phyloP scores from a whole-genome alignment of 1,140 invertebrate species.

The Asobara japonica region DNA sequence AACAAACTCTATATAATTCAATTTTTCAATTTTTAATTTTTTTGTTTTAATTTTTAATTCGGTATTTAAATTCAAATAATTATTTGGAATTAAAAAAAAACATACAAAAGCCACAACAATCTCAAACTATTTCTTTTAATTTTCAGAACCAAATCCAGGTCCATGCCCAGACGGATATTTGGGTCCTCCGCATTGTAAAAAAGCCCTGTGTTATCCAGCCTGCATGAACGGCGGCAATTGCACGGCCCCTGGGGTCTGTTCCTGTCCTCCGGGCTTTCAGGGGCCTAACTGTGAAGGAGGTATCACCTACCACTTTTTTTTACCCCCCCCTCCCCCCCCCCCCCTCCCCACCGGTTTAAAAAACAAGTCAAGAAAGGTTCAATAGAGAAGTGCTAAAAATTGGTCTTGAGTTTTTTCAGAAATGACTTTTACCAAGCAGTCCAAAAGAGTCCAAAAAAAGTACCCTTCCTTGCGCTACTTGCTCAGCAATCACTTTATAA shows the following conservation, averaged over 20 bases:
- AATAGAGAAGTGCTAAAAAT: too few species aligned
- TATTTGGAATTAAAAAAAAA: neutral
- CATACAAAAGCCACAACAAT: constrained; percentile 1
- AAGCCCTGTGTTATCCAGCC: constrained; percentile 89
- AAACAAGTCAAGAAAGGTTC: too few species aligned
- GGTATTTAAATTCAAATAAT: neutral
- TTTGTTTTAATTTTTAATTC: neutral
- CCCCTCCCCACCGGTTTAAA: too few species aligned
- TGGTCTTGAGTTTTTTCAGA: too few species aligned
- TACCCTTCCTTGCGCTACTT: too few species aligned
- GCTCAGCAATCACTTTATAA: too few species aligned
- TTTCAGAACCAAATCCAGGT: constrained; percentile 84
- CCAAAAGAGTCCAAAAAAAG: too few species aligned
- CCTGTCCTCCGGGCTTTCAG: constrained; percentile 87
- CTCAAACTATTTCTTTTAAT: constrained; percentile 34
- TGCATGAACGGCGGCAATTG: constrained; percentile 93
- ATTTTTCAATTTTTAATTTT: too few species aligned
- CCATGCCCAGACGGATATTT: constrained; percentile 90
- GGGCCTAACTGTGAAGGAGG: constrained; percentile 93
- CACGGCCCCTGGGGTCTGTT: constrained; percentile 86
- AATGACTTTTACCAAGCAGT: too few species aligned
- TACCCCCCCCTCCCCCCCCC: neutral
- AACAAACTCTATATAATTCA: too few species aligned
- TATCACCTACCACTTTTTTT: constrained; percentile 58
- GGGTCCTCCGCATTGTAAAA: constrained; percentile 84